Evolutionary conservation across 2,888 invertebrate genomes (phyloP).

Genomic region (Mythimna lalbum): DNA sequence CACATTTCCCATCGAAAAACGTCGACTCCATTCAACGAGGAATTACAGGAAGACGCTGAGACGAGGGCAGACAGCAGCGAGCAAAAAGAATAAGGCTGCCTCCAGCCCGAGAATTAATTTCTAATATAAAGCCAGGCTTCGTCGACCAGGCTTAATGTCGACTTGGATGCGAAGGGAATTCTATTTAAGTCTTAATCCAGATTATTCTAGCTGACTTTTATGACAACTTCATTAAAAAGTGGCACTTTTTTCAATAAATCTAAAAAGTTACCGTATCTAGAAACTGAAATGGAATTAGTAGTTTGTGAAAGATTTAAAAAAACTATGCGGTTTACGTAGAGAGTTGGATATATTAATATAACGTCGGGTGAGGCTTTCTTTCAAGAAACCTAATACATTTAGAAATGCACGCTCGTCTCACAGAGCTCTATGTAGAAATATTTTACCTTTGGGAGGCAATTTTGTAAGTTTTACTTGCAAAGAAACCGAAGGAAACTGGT

Average conservation of each 20-base stretch:
- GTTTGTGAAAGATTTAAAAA: constrained; percentile 8
- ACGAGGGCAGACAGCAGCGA: background rate
- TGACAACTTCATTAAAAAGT: background rate
- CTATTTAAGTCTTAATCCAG: background rate
- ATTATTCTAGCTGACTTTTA: background rate
- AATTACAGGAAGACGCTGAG: background rate
- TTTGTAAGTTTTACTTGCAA: constrained; percentile 14
- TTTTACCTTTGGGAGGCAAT: constrained; percentile 5
- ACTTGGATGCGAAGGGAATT: background rate
- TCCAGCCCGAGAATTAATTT: constrained; percentile 4
- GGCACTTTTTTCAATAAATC: background rate
- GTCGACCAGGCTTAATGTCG: background rate
- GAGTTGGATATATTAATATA: background rate
- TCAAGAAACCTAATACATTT: background rate
- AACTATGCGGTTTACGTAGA: background rate
- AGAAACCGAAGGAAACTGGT: constrained; percentile 11
- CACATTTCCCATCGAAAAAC: background rate
- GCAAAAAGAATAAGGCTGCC: background rate
- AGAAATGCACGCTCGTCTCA: background rate
- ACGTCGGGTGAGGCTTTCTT: background rate
- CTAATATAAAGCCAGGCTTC: constrained; percentile 7
- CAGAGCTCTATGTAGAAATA: background rate
- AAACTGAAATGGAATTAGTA: background rate
- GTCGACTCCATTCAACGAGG: background rate
- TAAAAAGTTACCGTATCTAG: background rate